Evolutionary conservation across 2,797 vertebrate species (phyloP).

Genomic region (Darevskia mixta): DNA sequence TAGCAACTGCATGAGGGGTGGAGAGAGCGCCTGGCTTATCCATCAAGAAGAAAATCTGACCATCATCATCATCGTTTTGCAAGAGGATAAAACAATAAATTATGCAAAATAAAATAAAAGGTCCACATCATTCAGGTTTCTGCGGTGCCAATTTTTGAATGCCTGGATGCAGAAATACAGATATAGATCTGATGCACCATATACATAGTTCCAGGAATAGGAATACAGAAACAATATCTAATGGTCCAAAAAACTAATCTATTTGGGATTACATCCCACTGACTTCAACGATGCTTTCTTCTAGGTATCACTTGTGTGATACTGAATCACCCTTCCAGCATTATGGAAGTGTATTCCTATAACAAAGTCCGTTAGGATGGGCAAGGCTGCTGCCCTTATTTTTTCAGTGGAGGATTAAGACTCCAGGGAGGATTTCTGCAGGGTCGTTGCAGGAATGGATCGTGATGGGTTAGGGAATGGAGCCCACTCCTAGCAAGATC

Average conservation of each 20-base stretch:
- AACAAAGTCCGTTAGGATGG: neutral
- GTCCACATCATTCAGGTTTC: neutral
- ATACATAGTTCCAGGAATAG: neutral
- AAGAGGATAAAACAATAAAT: constrained; percentile 3
- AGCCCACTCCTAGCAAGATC: no score
- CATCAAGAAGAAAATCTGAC: no score
- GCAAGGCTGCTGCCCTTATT: no score
- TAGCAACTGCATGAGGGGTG: neutral
- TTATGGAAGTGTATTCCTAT: neutral
- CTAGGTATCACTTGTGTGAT: neutral
- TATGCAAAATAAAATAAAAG: neutral
- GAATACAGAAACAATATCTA: neutral
- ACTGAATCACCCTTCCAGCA: neutral
- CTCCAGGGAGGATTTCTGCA: neutral
- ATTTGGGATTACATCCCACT: neutral
- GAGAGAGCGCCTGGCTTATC: no score
- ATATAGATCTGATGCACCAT: neutral
- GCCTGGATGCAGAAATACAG: neutral
- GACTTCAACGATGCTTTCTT: neutral
- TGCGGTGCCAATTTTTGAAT: neutral
- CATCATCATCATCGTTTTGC: no score
- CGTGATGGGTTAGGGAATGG: neutral
- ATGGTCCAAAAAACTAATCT: neutral
- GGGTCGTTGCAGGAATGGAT: neutral
- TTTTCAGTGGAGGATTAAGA: neutral